phyloP scores from a whole-genome alignment of 2,888 invertebrate species.

The Tenthredo amoena region DNA sequence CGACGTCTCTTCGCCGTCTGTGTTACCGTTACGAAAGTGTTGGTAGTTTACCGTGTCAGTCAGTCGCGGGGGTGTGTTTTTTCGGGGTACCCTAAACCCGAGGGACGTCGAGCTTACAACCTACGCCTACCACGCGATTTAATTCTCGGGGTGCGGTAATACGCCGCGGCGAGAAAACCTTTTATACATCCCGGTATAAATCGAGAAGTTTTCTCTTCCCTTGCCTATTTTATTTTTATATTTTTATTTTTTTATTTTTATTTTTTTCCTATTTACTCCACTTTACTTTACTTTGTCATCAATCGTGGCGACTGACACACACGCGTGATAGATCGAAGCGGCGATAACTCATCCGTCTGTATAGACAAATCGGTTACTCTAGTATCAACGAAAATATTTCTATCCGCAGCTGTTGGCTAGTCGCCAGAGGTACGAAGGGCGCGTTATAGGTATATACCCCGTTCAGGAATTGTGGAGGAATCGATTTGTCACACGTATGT shows the following conservation, averaged over 20 bases:
- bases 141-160: background rate
- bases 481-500: constrained; percentile 8
- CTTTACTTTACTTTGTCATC: background rate
- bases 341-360: background rate
- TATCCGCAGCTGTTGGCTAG: constrained; percentile 19
- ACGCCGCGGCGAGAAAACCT: background rate
- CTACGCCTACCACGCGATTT: background rate
- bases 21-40: background rate
- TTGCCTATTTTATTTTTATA: background rate
- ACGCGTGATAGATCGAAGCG: background rate
- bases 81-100: constrained; percentile 13
- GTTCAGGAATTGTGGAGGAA: background rate
- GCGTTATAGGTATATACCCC: background rate
- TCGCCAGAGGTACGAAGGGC: constrained; percentile 23
- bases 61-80: background rate
- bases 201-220: background rate
- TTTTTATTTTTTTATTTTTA: background rate
- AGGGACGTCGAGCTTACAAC: constrained; percentile 10
- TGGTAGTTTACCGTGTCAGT: background rate
- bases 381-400: background rate
- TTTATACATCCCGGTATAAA: constrained; percentile 1
- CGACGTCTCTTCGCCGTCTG: background rate
- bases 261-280: background rate
- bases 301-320: background rate
- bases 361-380: background rate